Base-by-base conservation (phyloP, 2,888 invertebrate species). In the Caenorhabditis japonica region DNA sequence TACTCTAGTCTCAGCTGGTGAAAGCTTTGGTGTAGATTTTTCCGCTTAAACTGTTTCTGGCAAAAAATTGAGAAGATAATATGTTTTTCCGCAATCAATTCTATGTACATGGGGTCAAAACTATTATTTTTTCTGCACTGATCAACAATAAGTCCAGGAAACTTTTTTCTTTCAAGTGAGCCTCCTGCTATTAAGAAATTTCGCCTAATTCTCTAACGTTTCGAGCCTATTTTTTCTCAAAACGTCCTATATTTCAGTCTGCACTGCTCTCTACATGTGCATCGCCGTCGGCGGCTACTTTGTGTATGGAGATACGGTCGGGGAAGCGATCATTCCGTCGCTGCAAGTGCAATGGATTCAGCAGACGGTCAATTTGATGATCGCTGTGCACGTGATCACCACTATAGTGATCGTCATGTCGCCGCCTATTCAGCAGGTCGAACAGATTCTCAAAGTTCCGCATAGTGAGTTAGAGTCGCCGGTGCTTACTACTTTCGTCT, bases 361-460 rank as follows among this genome's bases (percentile, higher is more conserved):
- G 44, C 79, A 79, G 19, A 70, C 56, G 3, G 79, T 85, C 23
- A 87, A 86, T 55, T 49, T 85, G 33, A 82, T 85, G 77, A 87
- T 87, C 46, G 86, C 87, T 15, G 73, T 84, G 38, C 87, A 87
- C 66, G 87, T 86, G 39, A 70, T 86, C 43, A 79, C 84, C n/a
- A 84, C 84, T 0, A 77, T 85, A 27, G 81, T 84, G 34, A 85
- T 85, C 47, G 75, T 81, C 21, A 77, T 85, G 60, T 86, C 84
- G 23, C 85, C 85, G 3, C 64, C 86, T 58, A 82, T 79, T 52
- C 85, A 85, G 61, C 85, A 86, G 52, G 66, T 86, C 43, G 85
- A 85, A 58, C 76, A 84, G 27, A 33, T 81, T 27, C 75, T 86
- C 56, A 72, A 77, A 19, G 61, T 82, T 21, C 81, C 83, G 1